Evolutionary conservation across 2,113 vertebrate genomes (phyloP).

Genomic region (Fulica atra): DNA sequence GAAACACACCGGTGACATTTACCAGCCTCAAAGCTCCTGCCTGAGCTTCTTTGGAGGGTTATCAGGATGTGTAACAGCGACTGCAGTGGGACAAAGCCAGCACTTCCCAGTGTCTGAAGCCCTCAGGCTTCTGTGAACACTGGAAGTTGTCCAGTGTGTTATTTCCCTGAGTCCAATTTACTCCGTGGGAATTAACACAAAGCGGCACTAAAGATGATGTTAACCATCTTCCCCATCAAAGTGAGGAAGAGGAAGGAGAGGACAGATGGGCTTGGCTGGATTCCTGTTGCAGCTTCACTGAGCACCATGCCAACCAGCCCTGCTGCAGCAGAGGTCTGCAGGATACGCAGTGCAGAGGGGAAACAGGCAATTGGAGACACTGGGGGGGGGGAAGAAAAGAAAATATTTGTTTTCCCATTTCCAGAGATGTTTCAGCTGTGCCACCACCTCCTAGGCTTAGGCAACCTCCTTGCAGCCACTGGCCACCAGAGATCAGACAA

Average conservation of each 20-base stretch:
- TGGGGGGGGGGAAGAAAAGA: background rate
- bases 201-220: background rate
- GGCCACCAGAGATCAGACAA: background rate
- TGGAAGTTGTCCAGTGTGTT: background rate
- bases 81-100: background rate
- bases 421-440: background rate
- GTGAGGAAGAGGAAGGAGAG: background rate
- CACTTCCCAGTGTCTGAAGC: background rate
- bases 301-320: too few relatives aligned
- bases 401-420: background rate
- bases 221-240: background rate
- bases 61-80: background rate
- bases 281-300: background rate
- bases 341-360: background rate
- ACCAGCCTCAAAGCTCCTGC: background rate
- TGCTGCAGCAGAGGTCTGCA: background rate
- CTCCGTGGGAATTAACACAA: background rate
- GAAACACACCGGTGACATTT: background rate
- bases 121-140: background rate
- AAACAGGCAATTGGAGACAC: background rate
- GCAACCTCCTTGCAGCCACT: background rate
- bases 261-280: background rate
- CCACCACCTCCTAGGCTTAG: background rate
- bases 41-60: background rate
- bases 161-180: background rate